Evolutionary conservation across 2,888 invertebrate species (phyloP).

Genomic region (Meiosimyza decipiens): DNA sequence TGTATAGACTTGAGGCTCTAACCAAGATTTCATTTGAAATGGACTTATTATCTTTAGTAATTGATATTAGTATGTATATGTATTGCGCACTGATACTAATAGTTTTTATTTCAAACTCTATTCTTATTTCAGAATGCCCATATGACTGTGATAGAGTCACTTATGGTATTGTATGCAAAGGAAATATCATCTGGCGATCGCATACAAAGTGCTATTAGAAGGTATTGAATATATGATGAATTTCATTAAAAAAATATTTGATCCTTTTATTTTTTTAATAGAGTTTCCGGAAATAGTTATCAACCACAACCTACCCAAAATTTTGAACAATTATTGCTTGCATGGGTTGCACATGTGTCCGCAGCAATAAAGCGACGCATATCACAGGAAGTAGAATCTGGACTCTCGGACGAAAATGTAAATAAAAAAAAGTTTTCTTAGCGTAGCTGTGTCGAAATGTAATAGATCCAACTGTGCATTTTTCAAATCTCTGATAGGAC

Average conservation of each 20-base stretch:
- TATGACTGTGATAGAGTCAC: slow-evolving; percentile 93
- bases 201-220: slow-evolving; percentile 85
- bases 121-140: slow-evolving; percentile 85
- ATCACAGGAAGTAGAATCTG: slow-evolving; percentile 67
- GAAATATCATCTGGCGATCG: slow-evolving; percentile 91
- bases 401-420: slow-evolving; percentile 63
- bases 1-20: no score
- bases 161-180: slow-evolving; percentile 93
- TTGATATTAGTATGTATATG: no score
- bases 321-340: slow-evolving; percentile 84
- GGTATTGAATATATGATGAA: slow-evolving; percentile 65
- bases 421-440: slow-evolving; percentile 33
- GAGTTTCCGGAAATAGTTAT: slow-evolving; percentile 67
- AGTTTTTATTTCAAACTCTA: background rate
- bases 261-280: slow-evolving; percentile 50
- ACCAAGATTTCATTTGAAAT: no score
- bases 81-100: no score
- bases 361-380: slow-evolving; percentile 76
- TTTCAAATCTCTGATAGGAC: no score
- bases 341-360: slow-evolving; percentile 92
- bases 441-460: no score
- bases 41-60: no score
- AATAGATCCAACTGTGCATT: no score
- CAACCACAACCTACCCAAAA: slow-evolving; percentile 68
- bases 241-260: background rate